Base-by-base conservation (phyloP, 1,140 invertebrate species). In the Phymorhynchus buccinoides region DNA sequence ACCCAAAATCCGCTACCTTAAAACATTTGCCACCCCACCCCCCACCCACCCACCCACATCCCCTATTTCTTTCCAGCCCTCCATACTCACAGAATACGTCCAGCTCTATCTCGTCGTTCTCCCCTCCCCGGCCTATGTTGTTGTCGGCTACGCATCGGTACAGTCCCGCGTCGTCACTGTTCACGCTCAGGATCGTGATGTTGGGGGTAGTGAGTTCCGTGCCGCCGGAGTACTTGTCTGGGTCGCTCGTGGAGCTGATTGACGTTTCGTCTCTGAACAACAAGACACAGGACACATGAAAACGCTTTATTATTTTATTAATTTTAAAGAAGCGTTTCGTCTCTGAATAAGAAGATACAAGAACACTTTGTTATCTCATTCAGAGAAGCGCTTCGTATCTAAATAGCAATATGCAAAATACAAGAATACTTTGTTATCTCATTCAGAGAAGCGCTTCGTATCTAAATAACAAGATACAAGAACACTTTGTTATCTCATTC, bases 131-230 rank as follows among this genome's bases (percentile, higher is more conserved):
- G 48, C 44, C 79, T 32, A 80, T 48, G 79, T 80, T 32, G 32
- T 80, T 80, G 79, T 52, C 30, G 44, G 79, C 79, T 16, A 7
- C 79, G 30, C 79, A 80, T 18, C 44, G 79, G 79, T 80, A 80
- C 42, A 52, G 32, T 1, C 79, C 79, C 4, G 22, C 32, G 44
- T 80, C 79, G 6, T 18, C 4, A 6, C n/a, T 18, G 1, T 42
- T 41, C 42, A 80, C 44, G 32, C 9, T 32, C 42, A 18, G n/a
- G 79, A 80, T 80, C 44, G 79, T 80, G 22, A 80, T 27, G 32
- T 27, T 37, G n/a, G 30, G 42, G 42, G 78, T 48, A 3, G 71
- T 73, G 56, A 4, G 1, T 1, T 16, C 56, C 7, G 79, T 80
- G 22, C 42, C 79, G n/a, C 79, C 79, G 30, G 79, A 80, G 30